Conservation (phyloP, 2,113 vertebrate species). For the Syngnathus scovelli region DNA sequence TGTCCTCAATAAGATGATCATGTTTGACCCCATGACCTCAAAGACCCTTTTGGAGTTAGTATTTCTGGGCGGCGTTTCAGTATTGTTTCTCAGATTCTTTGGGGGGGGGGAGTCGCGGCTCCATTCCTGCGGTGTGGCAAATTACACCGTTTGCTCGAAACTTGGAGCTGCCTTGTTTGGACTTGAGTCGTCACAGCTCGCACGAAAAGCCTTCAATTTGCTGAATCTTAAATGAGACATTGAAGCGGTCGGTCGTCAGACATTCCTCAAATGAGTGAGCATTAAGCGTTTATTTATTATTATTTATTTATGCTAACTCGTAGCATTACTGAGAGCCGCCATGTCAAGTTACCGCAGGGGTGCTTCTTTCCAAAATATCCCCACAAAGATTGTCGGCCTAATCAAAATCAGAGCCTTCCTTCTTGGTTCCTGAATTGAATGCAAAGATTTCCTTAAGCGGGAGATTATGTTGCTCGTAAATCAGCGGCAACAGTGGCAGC, state of each 20-base stretch:
- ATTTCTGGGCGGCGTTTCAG: conserved; percentile 17
- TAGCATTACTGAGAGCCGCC: no score
- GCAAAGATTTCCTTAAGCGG: conserved; percentile 23
- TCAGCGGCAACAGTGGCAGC: conserved; percentile 29
- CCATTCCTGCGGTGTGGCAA: conserved; percentile 69
- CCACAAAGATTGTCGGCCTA: conserved; percentile 10
- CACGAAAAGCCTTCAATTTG: conserved; percentile 62
- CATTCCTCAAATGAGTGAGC: conserved; percentile 57
- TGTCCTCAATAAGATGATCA: conserved; percentile 43
- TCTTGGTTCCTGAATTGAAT: conserved; percentile 30
- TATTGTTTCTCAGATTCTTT: conserved; percentile 41
- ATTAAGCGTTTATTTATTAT: no score
- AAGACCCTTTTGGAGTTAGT: conserved; percentile 11
- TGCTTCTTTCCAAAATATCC: conserved; percentile 21
- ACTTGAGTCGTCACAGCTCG: conserved; percentile 51
- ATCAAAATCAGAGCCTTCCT: conserved; percentile 34
- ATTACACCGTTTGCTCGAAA: conserved; percentile 59
- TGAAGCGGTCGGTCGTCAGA: conserved; percentile 50
- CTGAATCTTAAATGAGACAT: conserved; percentile 61
- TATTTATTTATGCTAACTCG: no score
- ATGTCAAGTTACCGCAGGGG: background rate
- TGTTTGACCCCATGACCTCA: conserved; percentile 36
- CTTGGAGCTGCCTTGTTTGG: conserved; percentile 50
- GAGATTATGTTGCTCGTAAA: conserved; percentile 43
- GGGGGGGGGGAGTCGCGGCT: conserved; percentile 32